Evolutionary conservation across 2,888 invertebrate genomes (phyloP), one percentile per base, ranked within the genome.

Genomic region (Cetonia aurata): DNA sequence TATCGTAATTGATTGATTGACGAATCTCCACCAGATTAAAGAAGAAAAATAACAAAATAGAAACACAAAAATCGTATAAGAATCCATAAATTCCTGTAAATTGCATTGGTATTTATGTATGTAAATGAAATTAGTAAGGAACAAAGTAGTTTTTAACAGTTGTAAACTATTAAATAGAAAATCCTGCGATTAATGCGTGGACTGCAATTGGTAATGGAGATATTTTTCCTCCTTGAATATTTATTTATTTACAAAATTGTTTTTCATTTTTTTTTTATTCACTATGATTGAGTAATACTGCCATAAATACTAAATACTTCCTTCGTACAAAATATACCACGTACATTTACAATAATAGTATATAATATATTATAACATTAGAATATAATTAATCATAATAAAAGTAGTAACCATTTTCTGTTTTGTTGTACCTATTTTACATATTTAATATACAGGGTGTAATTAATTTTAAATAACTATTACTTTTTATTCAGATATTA

Each of bases 251-350:
- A 69, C 57, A 67, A 71, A 62, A 42, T 68, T 69, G 56, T 62
- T 46, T 56, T 31, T 57, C 9, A 15, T 70, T 71, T 70, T 67
- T 37, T 37, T 10, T 10, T 37, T 37, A 6, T 6, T 37, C 33
- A 37, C 6, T 37, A 37, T 37, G 8, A 37, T 67, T 66, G 71
- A 72, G 69, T 77, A 77, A 77, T 77, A 77, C 76, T 75, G 76
- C 72, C 73, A 70, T 72, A 75, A 71, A 74, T 69, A 71, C 72
- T 73, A 71, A 41, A 70, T 71, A 74, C 37, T 37, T 37, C 4
- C 75, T 75, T 71, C 73, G 75, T 77, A 76, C 72, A 77, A 77
- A 76, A 76, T 75, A 77, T 74, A 77, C 74, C 75, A 75, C 74
- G 73, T 75, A 76, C 73, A 75, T 68, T 55, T 71, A 69, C 55